Evolutionary conservation across 2,888 invertebrate genomes (phyloP).

Genomic region (Drosophila melanosoma): DNA sequence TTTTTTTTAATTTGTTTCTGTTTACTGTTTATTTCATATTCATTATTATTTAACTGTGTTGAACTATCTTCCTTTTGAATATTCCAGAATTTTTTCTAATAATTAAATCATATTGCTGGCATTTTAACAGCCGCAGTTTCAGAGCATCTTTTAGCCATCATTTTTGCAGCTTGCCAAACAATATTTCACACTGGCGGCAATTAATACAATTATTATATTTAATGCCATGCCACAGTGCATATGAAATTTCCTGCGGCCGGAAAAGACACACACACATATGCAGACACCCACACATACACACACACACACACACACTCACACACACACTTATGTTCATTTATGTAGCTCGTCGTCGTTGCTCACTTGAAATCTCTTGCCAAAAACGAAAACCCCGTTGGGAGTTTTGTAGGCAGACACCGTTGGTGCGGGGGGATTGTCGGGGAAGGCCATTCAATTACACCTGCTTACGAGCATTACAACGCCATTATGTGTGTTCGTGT

Average conservation of each 20-base stretch:
- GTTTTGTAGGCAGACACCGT: constrained; percentile 3
- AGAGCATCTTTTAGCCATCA: constrained; percentile 3
- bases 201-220: constrained; percentile 76
- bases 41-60: background rate
- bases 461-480: constrained; percentile 73
- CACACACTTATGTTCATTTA: constrained; percentile 1
- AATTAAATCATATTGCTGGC: constrained; percentile 5
- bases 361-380: constrained; percentile 63
- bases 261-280: constrained; percentile 29
- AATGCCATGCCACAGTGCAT: constrained; percentile 70
- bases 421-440: background rate
- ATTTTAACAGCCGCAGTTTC: background rate
- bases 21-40: background rate
- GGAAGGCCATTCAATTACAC: constrained; percentile 75
- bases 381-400: constrained; percentile 54
- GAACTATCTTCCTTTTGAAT: background rate
- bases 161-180: constrained; percentile 22
- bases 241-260: constrained; percentile 58
- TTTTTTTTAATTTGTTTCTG: background rate
- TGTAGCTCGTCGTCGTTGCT: constrained; percentile 32
- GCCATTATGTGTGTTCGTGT: constrained; percentile 38
- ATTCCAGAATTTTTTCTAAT: background rate
- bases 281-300: constrained; percentile 9
- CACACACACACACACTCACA: constrained; percentile 14
- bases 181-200: constrained; percentile 50